Evolutionary conservation across 2,797 vertebrate genomes (phyloP), one percentile per base, ranked within the genome.

Genomic region (Cynopterus sphinx): DNA sequence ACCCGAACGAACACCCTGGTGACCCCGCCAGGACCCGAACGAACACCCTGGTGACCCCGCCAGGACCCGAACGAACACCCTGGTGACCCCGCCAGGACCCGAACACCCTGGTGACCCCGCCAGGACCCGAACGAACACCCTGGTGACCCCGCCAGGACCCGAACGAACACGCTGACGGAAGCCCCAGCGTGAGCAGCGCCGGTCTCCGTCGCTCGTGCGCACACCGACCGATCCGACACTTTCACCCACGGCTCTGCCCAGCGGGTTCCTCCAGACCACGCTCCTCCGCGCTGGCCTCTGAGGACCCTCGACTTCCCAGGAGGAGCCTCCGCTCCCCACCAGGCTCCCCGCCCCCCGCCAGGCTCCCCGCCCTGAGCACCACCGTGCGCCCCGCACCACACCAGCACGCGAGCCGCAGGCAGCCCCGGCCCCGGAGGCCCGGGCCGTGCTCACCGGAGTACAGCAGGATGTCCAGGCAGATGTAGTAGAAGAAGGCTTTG

Each of bases 381-480:
- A 22, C 61, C 26, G 39, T 31, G 10, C 10, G n/a, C n/a, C n/a
- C n/a, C n/a, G n/a, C n/a, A n/a, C n/a, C 3, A 21, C 10, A 17
- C 53, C 57, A 57, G 16, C 15, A 4, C 1, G 24, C 33, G 78
- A 6, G 11, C 3, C 6, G 6, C 4, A 1, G 1, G n/a, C n/a
- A n/a, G n/a, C 11, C 28, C n/a, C 68, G 6, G 2, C 33, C 33
- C 41, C 33, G 31, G 21, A 15, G 26, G n/a, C 31, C 0, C 36
- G 51, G 71, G 61, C 51, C 33, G 36, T 3, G 19, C 82, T 67
- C 49, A 98, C 98, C 98, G 28, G 89, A 79, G 15, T 98, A 98
- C n/a, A 98, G 98, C 93, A 98, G 95, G 90, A 91, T 77, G 11
- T 98, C 97, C 87, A 98, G 46, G 75, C 98, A 97, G 67, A 89